Percentiles rank a stretch among this genome's conserved stretches.
These are phyloP conservation scores for Eremophila alpestris DNA, from an alignment of 2,797 vertebrate genomes.

Conservation along the genomic window DNA sequence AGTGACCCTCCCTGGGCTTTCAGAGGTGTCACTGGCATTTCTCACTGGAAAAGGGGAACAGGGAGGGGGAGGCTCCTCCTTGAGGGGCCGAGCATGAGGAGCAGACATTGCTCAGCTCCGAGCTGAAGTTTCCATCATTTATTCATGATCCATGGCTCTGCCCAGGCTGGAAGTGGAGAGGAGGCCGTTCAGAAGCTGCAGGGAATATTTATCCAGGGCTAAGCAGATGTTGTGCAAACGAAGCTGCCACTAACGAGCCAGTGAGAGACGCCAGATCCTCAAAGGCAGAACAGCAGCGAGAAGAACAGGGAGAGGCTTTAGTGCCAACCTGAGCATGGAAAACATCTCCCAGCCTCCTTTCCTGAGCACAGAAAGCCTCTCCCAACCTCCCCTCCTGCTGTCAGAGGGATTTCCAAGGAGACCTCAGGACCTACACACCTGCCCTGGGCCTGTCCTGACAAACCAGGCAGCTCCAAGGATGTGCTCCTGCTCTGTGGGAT, in stretches of 20 bases:
- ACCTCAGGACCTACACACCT: not conserved
- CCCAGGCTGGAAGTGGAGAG: not conserved
- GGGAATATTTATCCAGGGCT: not conserved
- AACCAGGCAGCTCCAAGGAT: not conserved
- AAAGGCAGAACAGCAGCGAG: not conserved
- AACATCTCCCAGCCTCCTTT: not conserved
- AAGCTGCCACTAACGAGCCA: not conserved
- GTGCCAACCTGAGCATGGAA: not conserved
- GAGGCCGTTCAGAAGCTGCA: not conserved
- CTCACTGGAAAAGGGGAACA: not conserved
- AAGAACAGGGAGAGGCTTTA: not conserved
- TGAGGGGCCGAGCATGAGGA: rapidly evolving
- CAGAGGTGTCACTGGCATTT: not conserved
- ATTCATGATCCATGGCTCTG: not conserved
- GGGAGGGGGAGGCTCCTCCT: not conserved
- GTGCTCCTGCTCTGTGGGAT: not conserved
- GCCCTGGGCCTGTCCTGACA: not conserved
- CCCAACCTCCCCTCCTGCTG: not conserved
- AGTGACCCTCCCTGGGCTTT: too few relatives aligned
- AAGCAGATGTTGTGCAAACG: not conserved
- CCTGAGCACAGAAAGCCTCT: not conserved
- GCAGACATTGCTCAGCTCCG: not conserved
- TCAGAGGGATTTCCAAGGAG: not conserved
- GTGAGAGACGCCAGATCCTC: not conserved
- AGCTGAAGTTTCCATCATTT: not conserved